Evolutionary conservation across 2,113 vertebrate genomes (phyloP).

Genomic region (Callipepla californica): DNA sequence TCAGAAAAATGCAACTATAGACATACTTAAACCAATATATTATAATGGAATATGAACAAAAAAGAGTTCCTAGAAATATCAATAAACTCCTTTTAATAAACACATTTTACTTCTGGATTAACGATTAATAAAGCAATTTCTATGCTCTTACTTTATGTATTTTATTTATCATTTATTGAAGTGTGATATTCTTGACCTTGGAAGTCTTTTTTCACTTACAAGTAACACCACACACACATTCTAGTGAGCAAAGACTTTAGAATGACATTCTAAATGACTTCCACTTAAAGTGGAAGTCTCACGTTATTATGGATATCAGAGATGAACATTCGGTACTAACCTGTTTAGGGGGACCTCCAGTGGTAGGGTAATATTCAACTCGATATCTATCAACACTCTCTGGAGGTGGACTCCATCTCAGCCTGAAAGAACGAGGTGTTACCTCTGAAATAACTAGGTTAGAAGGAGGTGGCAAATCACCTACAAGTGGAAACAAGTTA

Average conservation of each 20-base stretch:
- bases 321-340: constrained; percentile 72
- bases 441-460: constrained; percentile 91
- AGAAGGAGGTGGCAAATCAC: constrained; percentile 82
- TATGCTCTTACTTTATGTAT: not conserved
- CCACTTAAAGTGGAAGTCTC: not conserved
- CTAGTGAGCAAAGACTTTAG: not conserved
- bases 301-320: not conserved
- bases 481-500: constrained; percentile 57
- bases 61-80: not conserved
- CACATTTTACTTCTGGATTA: not conserved
- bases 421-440: constrained; percentile 89
- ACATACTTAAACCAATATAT: not conserved
- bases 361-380: constrained; percentile 83
- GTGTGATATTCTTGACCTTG: not conserved
- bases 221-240: not conserved
- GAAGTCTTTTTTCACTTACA: not conserved
- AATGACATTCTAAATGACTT: not conserved
- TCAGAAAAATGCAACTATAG: not conserved
- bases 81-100: not conserved
- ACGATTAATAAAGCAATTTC: not conserved
- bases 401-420: constrained; percentile 87
- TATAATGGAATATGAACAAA: not conserved
- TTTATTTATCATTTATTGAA: not conserved
- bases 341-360: constrained; percentile 85
- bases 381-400: constrained; percentile 89